Percentiles rank a stretch among this genome's conserved stretches.
phyloP scores from a whole-genome alignment of 1,140 invertebrate genomes.

The Papilio polytes region DNA sequence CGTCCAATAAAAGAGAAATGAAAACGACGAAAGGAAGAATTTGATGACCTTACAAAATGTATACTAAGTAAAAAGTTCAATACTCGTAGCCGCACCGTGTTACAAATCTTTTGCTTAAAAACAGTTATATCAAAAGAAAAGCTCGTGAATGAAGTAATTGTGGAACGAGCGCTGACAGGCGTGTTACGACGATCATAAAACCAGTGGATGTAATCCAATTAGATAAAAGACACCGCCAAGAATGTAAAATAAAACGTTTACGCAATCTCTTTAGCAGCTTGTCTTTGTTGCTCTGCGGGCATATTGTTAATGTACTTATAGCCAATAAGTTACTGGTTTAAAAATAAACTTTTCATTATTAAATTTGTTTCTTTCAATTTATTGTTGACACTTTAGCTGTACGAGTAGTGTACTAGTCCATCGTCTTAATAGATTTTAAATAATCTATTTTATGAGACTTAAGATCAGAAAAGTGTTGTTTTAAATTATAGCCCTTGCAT shows the following conservation, averaged over 20 bases:
- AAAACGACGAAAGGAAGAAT: neutral
- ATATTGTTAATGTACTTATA: neutral
- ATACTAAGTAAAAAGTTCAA: neutral
- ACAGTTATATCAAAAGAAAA: neutral
- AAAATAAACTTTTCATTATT: neutral
- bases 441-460: neutral
- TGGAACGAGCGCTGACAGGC: slow-evolving; percentile 11
- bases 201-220: slow-evolving; percentile 30
- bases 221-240: slow-evolving; percentile 29
- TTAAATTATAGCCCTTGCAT: neutral
- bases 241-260: slow-evolving; percentile 33
- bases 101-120: neutral
- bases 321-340: neutral
- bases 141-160: slow-evolving; percentile 1
- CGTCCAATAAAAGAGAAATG: neutral
- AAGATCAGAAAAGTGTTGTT: neutral
- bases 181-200: slow-evolving; percentile 35
- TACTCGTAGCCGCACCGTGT: neutral
- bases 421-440: neutral
- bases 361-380: neutral
- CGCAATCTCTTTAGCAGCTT: slow-evolving; percentile 20
- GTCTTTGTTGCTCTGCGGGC: neutral
- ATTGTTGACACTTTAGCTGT: neutral
- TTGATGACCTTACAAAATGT: neutral
- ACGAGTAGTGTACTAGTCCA: neutral